These are phyloP conservation scores for Mus pahari DNA, from an alignment of 2,113 vertebrate species.

Conservation along the genomic window DNA sequence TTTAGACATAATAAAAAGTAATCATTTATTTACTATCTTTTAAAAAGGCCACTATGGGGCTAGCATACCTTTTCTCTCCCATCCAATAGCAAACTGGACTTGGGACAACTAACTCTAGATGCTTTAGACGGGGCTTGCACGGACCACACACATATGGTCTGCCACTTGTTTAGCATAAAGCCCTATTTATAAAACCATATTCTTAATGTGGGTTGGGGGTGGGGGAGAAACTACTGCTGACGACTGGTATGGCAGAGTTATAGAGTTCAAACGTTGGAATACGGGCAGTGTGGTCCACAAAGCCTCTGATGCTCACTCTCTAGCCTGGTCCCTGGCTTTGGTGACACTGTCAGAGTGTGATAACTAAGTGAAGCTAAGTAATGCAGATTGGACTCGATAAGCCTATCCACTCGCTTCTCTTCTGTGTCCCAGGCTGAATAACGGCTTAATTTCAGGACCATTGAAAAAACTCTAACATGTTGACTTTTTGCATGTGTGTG, in stretches of 20 bases:
- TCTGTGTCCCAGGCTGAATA: not conserved
- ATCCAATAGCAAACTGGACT: not conserved
- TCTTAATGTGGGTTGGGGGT: not conserved
- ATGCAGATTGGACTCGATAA: not conserved
- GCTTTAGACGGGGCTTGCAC: not conserved
- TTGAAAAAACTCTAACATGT: not conserved
- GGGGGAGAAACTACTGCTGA: not conserved
- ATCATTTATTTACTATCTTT: conserved; percentile 10
- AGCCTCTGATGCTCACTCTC: not conserved
- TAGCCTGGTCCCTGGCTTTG: not conserved
- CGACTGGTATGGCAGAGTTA: not conserved
- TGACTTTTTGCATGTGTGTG: not conserved
- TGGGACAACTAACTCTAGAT: not conserved
- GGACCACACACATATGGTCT: not conserved
- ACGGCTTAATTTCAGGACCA: not conserved
- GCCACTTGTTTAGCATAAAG: not conserved
- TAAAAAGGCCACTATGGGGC: not conserved
- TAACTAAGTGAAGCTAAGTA: not conserved
- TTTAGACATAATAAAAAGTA: not conserved
- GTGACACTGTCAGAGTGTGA: not conserved
- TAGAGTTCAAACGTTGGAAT: not conserved
- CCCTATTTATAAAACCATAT: not conserved
- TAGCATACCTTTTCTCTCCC: not conserved
- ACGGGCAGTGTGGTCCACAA: not conserved
- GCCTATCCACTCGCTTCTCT: not conserved